Evolutionary conservation across 2,797 vertebrate genomes (phyloP), one percentile per base, ranked within the genome.

Genomic region (Melopsittacus undulatus): DNA sequence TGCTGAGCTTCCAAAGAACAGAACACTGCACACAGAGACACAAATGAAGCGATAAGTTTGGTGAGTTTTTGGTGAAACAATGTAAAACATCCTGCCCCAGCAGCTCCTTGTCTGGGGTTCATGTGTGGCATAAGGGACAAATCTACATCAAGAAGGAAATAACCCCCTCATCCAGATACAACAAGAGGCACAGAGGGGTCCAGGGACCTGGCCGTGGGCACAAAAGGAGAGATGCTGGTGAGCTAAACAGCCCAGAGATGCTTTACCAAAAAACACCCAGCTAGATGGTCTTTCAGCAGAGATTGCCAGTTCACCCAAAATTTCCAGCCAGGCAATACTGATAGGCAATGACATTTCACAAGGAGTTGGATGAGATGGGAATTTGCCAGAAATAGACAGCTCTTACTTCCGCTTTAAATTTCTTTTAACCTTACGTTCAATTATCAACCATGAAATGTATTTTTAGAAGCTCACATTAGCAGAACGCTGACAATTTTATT

Each of bases 361-460:
- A 43, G 76, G 76, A 70, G 36, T 45, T 43, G 45, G 45, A 43
- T 40, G 51, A 84, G 78, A 46, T n/a, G 59, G 89, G 87, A 80
- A 89, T 94, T 90, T 73, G 78, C 91, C 86, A 89, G 92, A 80
- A 92, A 93, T 36, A 89, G 81, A 83, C 68, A 91, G 79, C 62
- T 89, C 72, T 92, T 85, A 67, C 56, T 83, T 80, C 36, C 83
- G 52, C 82, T 93, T 82, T 66, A 91, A 94, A 91, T 87, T 68
- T 52, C 83, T 85, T 94, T 93, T 89, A 45, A 89, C 89, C 91
- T 94, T 36, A n/a, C n/a, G 16, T 80, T 85, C 93, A 87, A 63
- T 92, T 95, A 92, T 66, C 81, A 82, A 52, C 24, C 94, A 83
- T 3, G 1, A 46, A 27, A 38, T 2, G 2, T 87, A 92, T 95